Percentiles rank a stretch among this genome's conserved stretches.
Evolutionary conservation across 37 sponge, comb jelly and placozoan genomes (phyloP).

Genomic region (Bolinopsis microptera): DNA sequence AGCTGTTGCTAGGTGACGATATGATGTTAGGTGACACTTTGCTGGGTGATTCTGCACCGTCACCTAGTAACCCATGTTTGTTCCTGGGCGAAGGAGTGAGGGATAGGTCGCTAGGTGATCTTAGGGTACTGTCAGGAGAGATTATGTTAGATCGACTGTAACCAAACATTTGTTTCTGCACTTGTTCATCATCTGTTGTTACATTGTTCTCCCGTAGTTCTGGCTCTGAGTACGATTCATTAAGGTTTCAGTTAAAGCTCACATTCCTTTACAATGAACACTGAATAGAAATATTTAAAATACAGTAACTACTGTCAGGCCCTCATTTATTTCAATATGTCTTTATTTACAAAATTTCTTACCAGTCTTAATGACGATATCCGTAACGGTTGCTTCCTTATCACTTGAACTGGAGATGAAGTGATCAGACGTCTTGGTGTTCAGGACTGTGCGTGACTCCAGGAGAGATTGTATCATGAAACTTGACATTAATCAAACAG

Average conservation of each 20-base stretch:
- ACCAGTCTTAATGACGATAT: neutral
- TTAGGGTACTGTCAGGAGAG: too few species aligned
- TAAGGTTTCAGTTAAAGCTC: too few species aligned
- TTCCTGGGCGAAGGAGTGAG: neutral
- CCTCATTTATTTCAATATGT: too few species aligned
- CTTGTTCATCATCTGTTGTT: too few species aligned
- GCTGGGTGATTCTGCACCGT: neutral
- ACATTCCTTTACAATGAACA: too few species aligned
- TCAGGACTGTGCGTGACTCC: neutral
- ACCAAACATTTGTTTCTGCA: too few species aligned
- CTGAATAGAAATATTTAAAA: too few species aligned
- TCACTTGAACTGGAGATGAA: neutral
- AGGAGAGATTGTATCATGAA: slow-evolving; percentile 38
- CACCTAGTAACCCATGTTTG: neutral
- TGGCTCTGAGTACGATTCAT: too few species aligned
- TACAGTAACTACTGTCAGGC: too few species aligned
- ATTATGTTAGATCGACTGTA: too few species aligned
- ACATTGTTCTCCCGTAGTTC: too few species aligned
- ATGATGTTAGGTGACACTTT: neutral
- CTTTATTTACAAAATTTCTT: too few species aligned
- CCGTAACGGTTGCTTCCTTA: neutral
- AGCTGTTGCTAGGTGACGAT: neutral
- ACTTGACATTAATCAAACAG: slow-evolving; percentile 40
- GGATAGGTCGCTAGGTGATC: neutral
- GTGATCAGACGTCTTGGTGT: neutral